phyloP scores from a whole-genome alignment of 1,140 invertebrate genomes.

The Chironomus tepperi region DNA sequence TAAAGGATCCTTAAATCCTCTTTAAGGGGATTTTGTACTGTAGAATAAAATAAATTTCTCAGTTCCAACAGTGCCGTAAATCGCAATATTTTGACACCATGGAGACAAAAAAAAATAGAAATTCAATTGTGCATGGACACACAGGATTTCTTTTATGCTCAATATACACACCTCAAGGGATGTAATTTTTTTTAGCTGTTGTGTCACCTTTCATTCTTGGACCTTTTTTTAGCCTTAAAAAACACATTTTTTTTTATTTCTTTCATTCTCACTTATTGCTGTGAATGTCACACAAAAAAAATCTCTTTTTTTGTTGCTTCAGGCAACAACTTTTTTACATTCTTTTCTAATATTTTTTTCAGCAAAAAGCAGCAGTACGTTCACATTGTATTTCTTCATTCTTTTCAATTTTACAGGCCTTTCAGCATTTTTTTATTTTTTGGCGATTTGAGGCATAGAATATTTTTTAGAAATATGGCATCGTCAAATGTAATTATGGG shows the following conservation, averaged over 20 bases:
- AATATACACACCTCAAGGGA: background rate
- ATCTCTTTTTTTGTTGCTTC: background rate
- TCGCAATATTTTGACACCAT: constrained; percentile 20
- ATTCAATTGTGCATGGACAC: constrained; percentile 12
- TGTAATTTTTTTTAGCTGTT: background rate
- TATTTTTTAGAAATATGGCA: background rate
- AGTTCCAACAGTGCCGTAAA: background rate
- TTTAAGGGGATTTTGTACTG: background rate
- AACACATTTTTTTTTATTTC: background rate
- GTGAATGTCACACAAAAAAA: too few species aligned
- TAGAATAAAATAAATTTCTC: background rate
- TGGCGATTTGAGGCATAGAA: too few species aligned
- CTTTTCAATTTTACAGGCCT: background rate
- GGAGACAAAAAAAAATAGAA: background rate
- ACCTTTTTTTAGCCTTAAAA: background rate
- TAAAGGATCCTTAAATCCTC: background rate
- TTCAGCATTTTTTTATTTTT: background rate
- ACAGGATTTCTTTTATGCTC: background rate
- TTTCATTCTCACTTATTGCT: too few species aligned
- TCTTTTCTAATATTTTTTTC: background rate
- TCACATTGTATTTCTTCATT: background rate
- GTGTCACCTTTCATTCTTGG: constrained; percentile 12
- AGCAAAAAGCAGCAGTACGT: background rate
- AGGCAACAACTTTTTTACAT: background rate
- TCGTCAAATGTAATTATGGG: constrained; percentile 7